Evolutionary conservation across 2,797 vertebrate genomes (phyloP).

Genomic region (Podarcis lilfordi): DNA sequence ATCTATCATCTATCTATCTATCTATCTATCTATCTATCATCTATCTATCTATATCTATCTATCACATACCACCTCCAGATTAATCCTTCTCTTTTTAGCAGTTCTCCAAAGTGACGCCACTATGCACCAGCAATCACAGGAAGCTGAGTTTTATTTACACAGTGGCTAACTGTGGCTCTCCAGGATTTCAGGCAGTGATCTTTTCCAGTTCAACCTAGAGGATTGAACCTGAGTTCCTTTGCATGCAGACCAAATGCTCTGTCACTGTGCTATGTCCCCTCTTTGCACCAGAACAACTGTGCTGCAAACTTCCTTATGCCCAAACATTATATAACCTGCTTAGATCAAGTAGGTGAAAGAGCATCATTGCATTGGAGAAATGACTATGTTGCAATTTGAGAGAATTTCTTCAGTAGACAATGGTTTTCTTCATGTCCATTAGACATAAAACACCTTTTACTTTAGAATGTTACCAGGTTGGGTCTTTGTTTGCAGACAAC

Average conservation of each 20-base stretch:
- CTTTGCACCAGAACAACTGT: neutral
- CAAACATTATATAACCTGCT: conserved; percentile 50
- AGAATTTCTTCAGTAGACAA: conserved; percentile 49
- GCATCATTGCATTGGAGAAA: conserved; percentile 45
- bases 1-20: no score
- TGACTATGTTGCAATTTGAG: conserved; percentile 23
- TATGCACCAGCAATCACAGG: neutral
- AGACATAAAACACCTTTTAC: conserved; percentile 43
- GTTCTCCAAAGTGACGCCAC: neutral
- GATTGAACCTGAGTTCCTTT: no score
- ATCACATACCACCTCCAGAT: neutral
- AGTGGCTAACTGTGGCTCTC: no score
- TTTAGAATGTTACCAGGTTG: conserved; percentile 48
- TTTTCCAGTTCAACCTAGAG: no score
- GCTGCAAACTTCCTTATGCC: neutral
- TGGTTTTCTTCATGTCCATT: conserved; percentile 56
- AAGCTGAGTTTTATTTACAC: no score
- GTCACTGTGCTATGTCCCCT: no score
- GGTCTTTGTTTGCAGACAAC: conserved; percentile 37
- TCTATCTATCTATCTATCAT: no score
- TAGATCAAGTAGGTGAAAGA: conserved; percentile 43
- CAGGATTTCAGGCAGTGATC: no score
- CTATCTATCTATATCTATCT: no score
- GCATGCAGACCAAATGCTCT: no score
- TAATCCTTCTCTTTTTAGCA: neutral